A percentile compares a stretch with the other conserved stretches of the same genome.
Evolutionary conservation across 2,113 vertebrate genomes (phyloP).

Genomic region (Eptesicus fuscus): DNA sequence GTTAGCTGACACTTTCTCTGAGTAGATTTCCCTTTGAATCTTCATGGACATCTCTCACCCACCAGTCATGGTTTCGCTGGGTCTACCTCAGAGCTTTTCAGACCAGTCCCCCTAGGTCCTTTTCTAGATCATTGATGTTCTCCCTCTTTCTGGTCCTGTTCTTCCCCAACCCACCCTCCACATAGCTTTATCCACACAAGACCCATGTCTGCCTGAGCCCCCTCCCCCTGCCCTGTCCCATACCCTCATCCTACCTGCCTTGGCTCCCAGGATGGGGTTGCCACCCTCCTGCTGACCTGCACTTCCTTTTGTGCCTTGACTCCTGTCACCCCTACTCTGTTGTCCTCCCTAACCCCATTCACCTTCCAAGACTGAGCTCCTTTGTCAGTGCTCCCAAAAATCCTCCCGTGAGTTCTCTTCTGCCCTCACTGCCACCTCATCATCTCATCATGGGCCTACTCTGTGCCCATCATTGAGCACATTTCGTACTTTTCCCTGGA

Average conservation of each 20-base stretch:
- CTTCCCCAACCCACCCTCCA: background rate
- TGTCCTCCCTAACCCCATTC: background rate
- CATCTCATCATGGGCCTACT: accelerated
- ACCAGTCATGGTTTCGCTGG: background rate
- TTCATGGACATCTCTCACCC: background rate
- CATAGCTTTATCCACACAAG: too few species aligned
- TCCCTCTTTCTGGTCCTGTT: background rate
- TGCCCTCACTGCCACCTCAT: background rate
- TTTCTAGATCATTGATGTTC: background rate
- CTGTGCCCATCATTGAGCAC: background rate
- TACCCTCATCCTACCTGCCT: background rate
- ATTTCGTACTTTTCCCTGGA: background rate
- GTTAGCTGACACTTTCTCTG: too few species aligned
- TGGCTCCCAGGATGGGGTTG: background rate
- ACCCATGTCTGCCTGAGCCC: background rate
- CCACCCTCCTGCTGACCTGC: too few species aligned
- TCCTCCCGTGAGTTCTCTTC: background rate
- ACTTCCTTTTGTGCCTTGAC: background rate
- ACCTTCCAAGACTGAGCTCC: background rate
- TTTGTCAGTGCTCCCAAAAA: background rate
- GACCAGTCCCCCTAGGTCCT: too few species aligned
- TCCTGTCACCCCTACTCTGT: background rate
- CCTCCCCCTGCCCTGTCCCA: background rate
- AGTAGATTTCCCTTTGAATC: background rate
- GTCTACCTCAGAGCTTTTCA: background rate